These are phyloP conservation scores for Blastobasis lacticolella DNA, from an alignment of 2,888 invertebrate species.

Conservation along the genomic window DNA sequence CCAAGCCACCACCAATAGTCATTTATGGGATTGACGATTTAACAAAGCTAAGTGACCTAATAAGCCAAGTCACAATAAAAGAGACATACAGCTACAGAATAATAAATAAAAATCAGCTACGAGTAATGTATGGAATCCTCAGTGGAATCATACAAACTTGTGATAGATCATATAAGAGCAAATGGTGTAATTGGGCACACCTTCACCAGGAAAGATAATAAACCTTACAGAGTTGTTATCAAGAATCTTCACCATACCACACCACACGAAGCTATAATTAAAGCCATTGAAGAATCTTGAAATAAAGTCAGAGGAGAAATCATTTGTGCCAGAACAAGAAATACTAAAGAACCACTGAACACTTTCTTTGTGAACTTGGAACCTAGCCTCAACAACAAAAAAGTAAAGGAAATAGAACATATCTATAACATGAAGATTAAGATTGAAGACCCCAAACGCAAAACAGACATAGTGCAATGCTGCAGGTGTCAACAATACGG, in stretches of 20 bases:
- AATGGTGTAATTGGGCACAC: neutral
- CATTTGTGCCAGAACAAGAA: neutral
- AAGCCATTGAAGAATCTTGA: neutral
- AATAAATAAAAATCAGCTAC: neutral
- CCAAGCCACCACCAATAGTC: neutral
- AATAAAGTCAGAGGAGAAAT: neutral
- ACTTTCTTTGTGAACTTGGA: conserved; percentile 1
- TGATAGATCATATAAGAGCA: neutral
- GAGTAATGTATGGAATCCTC: neutral
- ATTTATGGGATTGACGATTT: neutral
- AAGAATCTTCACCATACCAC: neutral
- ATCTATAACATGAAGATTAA: neutral
- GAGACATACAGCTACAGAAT: neutral
- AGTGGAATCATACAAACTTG: neutral
- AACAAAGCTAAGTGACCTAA: neutral
- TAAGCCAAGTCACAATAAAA: neutral
- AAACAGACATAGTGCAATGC: conserved; percentile 12
- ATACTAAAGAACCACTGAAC: neutral
- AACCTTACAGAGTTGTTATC: conserved; percentile 1
- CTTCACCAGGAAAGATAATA: neutral
- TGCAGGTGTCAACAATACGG: conserved; percentile 19
- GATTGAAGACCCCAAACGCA: conserved; percentile 7
- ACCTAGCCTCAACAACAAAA: neutral
- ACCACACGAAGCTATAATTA: neutral
- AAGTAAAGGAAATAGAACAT: neutral